Evolutionary conservation across 2,888 invertebrate species (phyloP).

Genomic region (Trichogramma evanescens): DNA sequence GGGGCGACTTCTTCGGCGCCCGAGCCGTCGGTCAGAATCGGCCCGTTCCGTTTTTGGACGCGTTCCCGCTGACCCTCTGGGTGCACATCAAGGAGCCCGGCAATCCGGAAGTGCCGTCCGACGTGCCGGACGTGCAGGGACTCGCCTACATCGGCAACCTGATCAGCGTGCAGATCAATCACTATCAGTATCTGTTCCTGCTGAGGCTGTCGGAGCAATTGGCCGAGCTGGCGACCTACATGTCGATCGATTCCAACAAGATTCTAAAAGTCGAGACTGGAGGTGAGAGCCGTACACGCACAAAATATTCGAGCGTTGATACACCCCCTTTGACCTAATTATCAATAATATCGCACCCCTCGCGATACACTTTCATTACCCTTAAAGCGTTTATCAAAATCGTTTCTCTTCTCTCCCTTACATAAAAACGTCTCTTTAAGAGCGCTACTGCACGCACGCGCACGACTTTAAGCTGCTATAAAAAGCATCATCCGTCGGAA

Average conservation of each 20-base stretch:
- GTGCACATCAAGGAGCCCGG: conserved; percentile 51
- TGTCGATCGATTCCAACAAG: conserved; percentile 69
- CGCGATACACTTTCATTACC: neutral
- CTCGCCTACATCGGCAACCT: conserved; percentile 77
- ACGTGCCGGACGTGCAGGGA: conserved; percentile 66
- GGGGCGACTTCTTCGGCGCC: conserved; percentile 87
- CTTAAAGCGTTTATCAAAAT: conserved; percentile 18
- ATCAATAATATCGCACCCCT: too few species aligned
- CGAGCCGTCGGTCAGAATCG: conserved; percentile 66
- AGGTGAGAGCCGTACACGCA: conserved; percentile 21
- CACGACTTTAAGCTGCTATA: too few species aligned
- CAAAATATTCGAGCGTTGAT: too few species aligned
- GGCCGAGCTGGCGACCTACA: conserved; percentile 71
- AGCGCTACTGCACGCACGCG: too few species aligned
- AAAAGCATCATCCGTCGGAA: too few species aligned
- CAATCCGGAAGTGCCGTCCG: conserved; percentile 16
- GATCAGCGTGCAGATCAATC: conserved; percentile 85
- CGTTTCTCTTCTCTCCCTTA: too few species aligned
- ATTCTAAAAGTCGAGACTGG: conserved; percentile 55
- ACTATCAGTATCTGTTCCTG: conserved; percentile 86
- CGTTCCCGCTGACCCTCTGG: conserved; percentile 85
- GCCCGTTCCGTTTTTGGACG: conserved; percentile 74
- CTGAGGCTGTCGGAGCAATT: conserved; percentile 75
- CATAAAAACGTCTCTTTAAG: too few species aligned
- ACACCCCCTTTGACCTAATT: too few species aligned